phyloP scores from a whole-genome alignment of 2,797 vertebrate species.

The Nannoperca obscura region DNA sequence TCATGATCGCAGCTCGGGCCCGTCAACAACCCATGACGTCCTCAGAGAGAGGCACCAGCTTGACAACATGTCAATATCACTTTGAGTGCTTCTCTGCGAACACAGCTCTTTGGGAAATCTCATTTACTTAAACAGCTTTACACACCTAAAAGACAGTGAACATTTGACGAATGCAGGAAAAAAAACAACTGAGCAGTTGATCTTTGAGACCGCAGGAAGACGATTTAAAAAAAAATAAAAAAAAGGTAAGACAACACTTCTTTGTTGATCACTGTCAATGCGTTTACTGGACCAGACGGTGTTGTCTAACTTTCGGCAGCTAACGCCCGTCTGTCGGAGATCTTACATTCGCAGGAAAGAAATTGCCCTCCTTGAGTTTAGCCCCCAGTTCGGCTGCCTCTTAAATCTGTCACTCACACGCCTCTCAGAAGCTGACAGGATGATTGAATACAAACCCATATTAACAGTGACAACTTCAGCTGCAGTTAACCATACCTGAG shows the following conservation, averaged over 20 bases:
- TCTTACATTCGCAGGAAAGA: conserved; percentile 77
- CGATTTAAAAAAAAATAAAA: conserved; percentile 66
- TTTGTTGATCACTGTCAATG: conserved; percentile 90
- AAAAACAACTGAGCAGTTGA: conserved; percentile 78
- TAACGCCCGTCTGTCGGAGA: conserved; percentile 79
- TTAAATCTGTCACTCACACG: conserved; percentile 85
- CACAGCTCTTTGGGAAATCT: conserved; percentile 87
- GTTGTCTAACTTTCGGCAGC: conserved; percentile 81
- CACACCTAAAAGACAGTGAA: conserved; percentile 69
- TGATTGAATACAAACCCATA: conserved; percentile 86
- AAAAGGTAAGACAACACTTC: conserved; percentile 82
- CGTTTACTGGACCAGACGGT: conserved; percentile 85
- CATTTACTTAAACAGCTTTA: conserved; percentile 84
- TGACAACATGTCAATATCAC: conserved; percentile 91
- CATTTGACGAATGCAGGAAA: conserved; percentile 74
- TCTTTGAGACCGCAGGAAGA: conserved; percentile 84
- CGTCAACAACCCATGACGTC: conserved; percentile 84
- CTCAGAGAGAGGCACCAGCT: conserved; percentile 84
- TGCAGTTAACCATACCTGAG: conserved; percentile 80
- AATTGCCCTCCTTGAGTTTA: conserved; percentile 81
- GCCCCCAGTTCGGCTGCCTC: conserved; percentile 80
- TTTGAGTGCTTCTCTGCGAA: conserved; percentile 83
- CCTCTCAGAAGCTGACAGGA: conserved; percentile 84
- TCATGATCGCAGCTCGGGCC: conserved; percentile 83
- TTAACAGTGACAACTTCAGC: conserved; percentile 85